A percentile compares a stretch with the other conserved stretches of the same genome.
phyloP scores from a whole-genome alignment of 2,888 invertebrate genomes.

The Lithodes maja region DNA sequence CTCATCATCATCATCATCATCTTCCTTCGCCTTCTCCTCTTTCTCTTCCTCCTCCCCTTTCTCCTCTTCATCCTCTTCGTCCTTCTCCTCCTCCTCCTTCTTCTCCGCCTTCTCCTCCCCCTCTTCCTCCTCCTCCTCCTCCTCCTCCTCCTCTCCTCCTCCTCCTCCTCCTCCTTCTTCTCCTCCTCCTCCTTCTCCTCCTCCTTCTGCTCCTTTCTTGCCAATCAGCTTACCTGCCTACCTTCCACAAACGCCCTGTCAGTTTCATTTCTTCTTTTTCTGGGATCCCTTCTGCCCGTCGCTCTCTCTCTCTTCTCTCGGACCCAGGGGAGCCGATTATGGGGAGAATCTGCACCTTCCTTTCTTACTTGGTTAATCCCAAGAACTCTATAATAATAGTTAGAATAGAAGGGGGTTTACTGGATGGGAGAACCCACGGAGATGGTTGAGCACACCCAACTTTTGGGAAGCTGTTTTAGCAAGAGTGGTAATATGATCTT shows the following conservation, averaged over 20 bases:
- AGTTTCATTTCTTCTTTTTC: not conserved
- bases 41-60: not conserved
- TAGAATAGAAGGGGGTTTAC: too few relatives aligned
- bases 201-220: not conserved
- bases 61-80: not conserved
- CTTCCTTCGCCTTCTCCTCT: not conserved
- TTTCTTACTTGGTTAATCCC: too few relatives aligned
- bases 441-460: too few relatives aligned
- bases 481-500: too few relatives aligned
- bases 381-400: too few relatives aligned
- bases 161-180: too few relatives aligned
- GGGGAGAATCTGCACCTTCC: too few relatives aligned
- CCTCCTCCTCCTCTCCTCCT: not conserved
- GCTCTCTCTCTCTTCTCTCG: conserved; percentile 9
- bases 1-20: not conserved
- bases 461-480: too few relatives aligned
- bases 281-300: not conserved
- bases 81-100: not conserved
- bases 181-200: too few relatives aligned
- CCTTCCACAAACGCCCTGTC: not conserved
- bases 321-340: too few relatives aligned
- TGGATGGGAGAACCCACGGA: too few relatives aligned
- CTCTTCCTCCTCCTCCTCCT: not conserved
- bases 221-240: not conserved
- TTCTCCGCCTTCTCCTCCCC: not conserved